Conservation (phyloP, 1,140 invertebrate species). For the Cydia amplana region DNA sequence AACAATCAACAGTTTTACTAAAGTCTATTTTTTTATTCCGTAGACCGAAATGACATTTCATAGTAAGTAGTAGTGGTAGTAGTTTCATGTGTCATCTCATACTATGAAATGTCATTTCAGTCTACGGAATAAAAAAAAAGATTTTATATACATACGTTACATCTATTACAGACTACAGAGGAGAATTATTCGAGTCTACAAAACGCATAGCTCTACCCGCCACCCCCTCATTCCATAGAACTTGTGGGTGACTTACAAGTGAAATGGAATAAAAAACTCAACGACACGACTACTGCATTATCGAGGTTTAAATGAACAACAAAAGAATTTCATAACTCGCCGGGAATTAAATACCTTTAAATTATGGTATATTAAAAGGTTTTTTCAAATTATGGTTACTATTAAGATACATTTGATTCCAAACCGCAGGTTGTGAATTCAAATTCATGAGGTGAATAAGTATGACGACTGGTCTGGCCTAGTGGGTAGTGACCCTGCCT, state of each 20-base stretch:
- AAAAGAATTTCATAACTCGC: slow-evolving; percentile 17
- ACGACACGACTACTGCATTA: slow-evolving; percentile 30
- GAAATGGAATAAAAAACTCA: slow-evolving; percentile 32
- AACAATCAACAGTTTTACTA: not conserved
- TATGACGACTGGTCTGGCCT: no score
- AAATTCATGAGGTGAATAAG: no score
- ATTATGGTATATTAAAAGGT: not conserved
- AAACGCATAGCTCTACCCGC: slow-evolving; percentile 8
- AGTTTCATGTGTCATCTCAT: no score
- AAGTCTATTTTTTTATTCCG: no score
- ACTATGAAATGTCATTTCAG: no score
- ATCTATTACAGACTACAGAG: not conserved
- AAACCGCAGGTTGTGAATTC: not conserved
- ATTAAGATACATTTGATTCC: not conserved
- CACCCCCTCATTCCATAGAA: slow-evolving; percentile 27
- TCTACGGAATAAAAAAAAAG: no score
- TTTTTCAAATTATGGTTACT: not conserved
- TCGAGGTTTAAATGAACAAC: slow-evolving; percentile 25
- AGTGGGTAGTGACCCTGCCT: no score
- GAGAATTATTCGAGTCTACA: not conserved
- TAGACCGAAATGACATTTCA: no score
- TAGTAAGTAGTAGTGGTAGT: no score
- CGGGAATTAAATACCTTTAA: slow-evolving; percentile 6
- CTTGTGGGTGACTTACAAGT: slow-evolving; percentile 30
- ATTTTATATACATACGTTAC: not conserved